Percentiles rank a stretch among this genome's conserved stretches.
Evolutionary conservation across 2,888 invertebrate genomes (phyloP).

Genomic region (Xestia sexstrigata): DNA sequence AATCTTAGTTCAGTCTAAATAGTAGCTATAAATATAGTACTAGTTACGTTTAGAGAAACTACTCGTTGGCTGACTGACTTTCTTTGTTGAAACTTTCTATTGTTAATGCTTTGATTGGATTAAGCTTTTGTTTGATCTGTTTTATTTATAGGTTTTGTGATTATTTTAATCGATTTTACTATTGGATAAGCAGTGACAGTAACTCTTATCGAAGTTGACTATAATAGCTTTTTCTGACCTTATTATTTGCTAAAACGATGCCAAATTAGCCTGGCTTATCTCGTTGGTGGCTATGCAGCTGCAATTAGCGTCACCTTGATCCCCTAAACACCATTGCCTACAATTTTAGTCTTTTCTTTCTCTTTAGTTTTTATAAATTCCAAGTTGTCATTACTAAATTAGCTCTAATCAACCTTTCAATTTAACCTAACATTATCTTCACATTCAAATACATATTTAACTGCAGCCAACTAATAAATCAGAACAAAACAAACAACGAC

Average conservation of each 20-base stretch:
- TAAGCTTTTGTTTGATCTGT: constrained; percentile 7
- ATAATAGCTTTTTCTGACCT: background rate
- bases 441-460: background rate
- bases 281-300: background rate
- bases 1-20: constrained; percentile 34
- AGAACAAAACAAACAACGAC: background rate
- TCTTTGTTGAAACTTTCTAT: constrained; percentile 41
- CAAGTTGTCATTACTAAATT: background rate
- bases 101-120: constrained; percentile 8
- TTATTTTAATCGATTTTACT: background rate
- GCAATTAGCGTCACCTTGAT: background rate
- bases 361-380: background rate
- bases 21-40: constrained; percentile 10
- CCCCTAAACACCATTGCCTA: background rate
- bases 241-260: background rate
- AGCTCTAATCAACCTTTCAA: background rate
- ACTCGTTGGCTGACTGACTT: constrained; percentile 4
- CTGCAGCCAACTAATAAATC: constrained; percentile 27
- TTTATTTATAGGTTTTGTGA: background rate
- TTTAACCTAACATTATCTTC: background rate
- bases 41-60: constrained; percentile 41
- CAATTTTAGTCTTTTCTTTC: background rate
- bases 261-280: background rate
- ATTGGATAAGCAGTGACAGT: background rate
- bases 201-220: background rate